Conservation (phyloP, 2,113 vertebrate species). For the Marcusenius ussheri region DNA sequence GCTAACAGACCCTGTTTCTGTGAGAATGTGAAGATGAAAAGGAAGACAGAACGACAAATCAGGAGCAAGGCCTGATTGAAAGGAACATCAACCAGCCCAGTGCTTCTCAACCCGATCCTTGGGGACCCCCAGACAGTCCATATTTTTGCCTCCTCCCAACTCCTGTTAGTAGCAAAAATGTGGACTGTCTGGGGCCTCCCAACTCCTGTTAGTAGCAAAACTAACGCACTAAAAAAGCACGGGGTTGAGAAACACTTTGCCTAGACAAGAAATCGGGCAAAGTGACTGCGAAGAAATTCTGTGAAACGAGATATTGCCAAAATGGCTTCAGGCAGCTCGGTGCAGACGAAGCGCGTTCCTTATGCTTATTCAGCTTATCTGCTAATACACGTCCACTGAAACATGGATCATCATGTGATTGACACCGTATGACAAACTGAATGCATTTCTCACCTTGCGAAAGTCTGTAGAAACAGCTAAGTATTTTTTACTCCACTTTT, state of each 20-base stretch:
- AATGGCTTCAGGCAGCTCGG: not conserved
- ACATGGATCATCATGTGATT: conserved; percentile 27
- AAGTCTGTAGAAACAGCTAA: not conserved
- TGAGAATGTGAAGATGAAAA: not conserved
- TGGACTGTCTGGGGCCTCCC: not conserved
- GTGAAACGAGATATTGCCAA: not conserved
- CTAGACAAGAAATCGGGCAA: not conserved
- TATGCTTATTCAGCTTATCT: not conserved
- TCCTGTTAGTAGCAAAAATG: not conserved
- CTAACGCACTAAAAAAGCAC: not conserved
- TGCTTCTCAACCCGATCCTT: not conserved
- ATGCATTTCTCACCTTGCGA: not conserved
- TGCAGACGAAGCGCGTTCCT: not conserved
- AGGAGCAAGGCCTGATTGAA: not conserved
- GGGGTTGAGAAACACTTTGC: not conserved
- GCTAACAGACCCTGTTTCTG: not conserved
- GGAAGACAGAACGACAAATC: not conserved
- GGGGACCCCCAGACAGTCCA: not conserved
- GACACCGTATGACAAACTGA: conserved; percentile 23
- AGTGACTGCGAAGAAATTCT: not conserved
- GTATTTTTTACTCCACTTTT: not conserved
- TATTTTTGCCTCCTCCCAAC: not conserved
- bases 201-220: too few species aligned
- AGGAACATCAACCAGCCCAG: not conserved
- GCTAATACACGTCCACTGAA: conserved; percentile 7